Conservation (phyloP, 2,113 vertebrate species). For the Cygnus atratus region DNA sequence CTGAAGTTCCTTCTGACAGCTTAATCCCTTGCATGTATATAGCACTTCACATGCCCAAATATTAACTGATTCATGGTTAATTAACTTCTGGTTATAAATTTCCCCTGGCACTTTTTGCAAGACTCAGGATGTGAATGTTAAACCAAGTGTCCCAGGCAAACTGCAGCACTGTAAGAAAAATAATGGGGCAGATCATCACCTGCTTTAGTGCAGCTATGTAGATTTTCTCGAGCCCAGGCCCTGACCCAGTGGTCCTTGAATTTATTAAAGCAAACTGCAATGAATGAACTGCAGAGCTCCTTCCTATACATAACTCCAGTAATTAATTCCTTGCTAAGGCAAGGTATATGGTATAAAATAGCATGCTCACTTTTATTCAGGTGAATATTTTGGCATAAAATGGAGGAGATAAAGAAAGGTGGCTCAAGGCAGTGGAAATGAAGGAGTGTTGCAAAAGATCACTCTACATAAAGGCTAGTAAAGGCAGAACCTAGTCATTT, state of each 20-base stretch:
- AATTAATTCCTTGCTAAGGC: background rate
- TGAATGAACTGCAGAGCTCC: constrained; percentile 33
- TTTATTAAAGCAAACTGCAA: constrained; percentile 40
- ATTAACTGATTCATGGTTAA: constrained; percentile 65
- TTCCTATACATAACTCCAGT: background rate
- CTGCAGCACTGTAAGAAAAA: constrained; percentile 34
- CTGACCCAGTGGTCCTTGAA: constrained; percentile 9
- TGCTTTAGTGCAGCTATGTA: background rate
- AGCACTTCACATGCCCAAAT: constrained; percentile 62
- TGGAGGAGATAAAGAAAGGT: background rate
- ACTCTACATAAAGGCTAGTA: background rate
- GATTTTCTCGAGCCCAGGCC: background rate
- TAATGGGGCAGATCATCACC: constrained; percentile 50
- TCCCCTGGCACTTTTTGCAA: constrained; percentile 38
- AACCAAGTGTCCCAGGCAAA: constrained; percentile 48
- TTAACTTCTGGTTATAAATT: constrained; percentile 61
- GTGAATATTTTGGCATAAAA: background rate
- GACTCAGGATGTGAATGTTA: constrained; percentile 34
- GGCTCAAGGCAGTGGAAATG: background rate
- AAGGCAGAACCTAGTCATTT: background rate
- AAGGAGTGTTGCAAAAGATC: background rate
- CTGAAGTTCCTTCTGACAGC: constrained; percentile 34
- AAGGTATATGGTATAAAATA: background rate
- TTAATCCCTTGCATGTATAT: constrained; percentile 60
- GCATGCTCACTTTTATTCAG: background rate